phyloP scores from a whole-genome alignment of 30 jellyfish, hydroid and myxozoan genomes.

The Pelagia noctiluca region DNA sequence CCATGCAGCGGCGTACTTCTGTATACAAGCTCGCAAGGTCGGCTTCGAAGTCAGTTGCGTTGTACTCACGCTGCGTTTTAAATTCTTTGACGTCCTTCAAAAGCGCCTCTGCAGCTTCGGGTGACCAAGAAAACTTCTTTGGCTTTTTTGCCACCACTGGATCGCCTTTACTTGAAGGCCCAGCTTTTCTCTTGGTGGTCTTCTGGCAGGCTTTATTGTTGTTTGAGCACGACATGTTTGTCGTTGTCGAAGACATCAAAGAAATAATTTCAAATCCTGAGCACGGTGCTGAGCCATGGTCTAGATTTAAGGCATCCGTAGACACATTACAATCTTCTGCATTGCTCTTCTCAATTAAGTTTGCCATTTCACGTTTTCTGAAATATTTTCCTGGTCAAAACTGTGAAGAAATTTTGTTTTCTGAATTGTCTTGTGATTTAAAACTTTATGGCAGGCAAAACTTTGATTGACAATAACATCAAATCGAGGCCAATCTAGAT shows the following conservation, averaged over 20 bases:
- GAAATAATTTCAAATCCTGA: no score
- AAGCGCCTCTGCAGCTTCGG: slow-evolving; percentile 20
- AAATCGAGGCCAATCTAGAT: slow-evolving; percentile 8
- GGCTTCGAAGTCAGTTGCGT: slow-evolving; percentile 29
- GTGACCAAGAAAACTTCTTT: slow-evolving; percentile 32
- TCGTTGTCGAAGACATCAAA: background rate
- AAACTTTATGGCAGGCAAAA: background rate
- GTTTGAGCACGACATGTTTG: background rate
- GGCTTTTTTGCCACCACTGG: slow-evolving; percentile 11
- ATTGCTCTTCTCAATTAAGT: background rate
- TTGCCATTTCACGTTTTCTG: background rate
- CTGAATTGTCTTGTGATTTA: background rate
- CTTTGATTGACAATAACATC: background rate
- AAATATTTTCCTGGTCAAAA: slow-evolving; percentile 1
- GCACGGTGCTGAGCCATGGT: slow-evolving; percentile 40
- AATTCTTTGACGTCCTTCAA: background rate
- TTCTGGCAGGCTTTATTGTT: slow-evolving; percentile 27
- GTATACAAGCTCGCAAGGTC: slow-evolving; percentile 16
- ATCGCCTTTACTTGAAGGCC: background rate
- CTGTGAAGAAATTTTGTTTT: background rate
- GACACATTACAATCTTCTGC: slow-evolving; percentile 25
- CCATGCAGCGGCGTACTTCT: slow-evolving; percentile 27
- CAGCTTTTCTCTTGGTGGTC: slow-evolving; percentile 9
- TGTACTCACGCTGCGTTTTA: slow-evolving; percentile 26
- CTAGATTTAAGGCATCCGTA: slow-evolving; percentile 10